A percentile compares a stretch with the other conserved stretches of the same genome.
Conservation (phyloP, 2,113 vertebrate species). For the Gopherus evgoodei region DNA sequence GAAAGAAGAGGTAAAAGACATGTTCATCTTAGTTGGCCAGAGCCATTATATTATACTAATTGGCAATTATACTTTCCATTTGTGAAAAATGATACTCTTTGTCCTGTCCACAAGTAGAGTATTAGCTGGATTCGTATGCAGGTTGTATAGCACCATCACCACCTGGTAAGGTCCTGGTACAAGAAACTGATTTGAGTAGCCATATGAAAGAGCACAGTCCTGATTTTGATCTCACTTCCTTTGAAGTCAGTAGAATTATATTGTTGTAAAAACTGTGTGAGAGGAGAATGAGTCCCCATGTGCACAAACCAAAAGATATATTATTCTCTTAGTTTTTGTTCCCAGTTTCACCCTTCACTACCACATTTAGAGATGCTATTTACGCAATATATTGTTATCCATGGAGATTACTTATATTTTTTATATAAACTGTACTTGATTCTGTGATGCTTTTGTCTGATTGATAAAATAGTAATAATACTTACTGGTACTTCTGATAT, state of each 20-base stretch:
- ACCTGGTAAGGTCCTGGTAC: background rate
- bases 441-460: background rate
- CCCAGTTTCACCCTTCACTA: background rate
- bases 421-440: background rate
- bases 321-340: background rate
- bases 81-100: background rate
- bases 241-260: background rate
- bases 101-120: background rate
- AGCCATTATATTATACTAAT: background rate
- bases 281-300: background rate
- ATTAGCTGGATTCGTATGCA: background rate
- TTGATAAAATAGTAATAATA: background rate
- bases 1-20: slow-evolving; percentile 76
- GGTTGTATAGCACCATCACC: background rate
- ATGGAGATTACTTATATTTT: background rate
- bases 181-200: background rate
- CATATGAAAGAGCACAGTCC: background rate
- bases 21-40: background rate
- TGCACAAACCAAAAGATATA: background rate
- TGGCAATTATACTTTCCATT: background rate
- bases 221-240: background rate
- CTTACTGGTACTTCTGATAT: background rate
- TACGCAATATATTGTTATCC: background rate
- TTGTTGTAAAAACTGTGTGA: background rate
- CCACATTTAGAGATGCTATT: background rate